phyloP scores from a whole-genome alignment of 1,140 invertebrate genomes.

The Parasteatoda tepidariorum region DNA sequence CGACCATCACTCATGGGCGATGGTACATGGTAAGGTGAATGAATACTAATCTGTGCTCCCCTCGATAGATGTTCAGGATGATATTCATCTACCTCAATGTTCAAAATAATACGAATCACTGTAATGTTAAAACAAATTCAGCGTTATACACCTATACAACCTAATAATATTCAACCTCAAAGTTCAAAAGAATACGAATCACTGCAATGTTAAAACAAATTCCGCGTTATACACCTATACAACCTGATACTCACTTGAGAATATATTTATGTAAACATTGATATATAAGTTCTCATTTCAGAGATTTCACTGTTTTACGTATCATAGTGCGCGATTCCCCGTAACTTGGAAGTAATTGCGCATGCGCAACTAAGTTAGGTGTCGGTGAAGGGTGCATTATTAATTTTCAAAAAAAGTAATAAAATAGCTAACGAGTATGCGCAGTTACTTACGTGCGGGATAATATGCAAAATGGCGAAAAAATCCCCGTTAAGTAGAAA shows the following conservation, averaged over 20 bases:
- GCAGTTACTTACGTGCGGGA: too few relatives aligned
- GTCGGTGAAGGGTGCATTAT: background rate
- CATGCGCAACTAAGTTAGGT: too few relatives aligned
- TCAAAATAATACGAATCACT: constrained; percentile 14
- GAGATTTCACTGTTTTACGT: too few relatives aligned
- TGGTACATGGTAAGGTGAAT: constrained; percentile 38
- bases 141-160: background rate
- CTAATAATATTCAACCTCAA: background rate
- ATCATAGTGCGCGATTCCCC: too few relatives aligned
- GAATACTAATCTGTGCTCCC: constrained; percentile 30
- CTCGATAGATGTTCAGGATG: constrained; percentile 29
- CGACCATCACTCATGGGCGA: constrained; percentile 45
- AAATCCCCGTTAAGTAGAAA: background rate
- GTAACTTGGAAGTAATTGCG: too few relatives aligned
- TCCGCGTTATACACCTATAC: too few relatives aligned
- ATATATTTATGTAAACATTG: too few relatives aligned
- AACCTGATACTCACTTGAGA: too few relatives aligned
- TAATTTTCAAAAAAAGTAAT: background rate
- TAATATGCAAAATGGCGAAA: background rate
- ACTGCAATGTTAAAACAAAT: too few relatives aligned
- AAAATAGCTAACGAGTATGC: too few relatives aligned
- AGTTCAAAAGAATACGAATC: too few relatives aligned
- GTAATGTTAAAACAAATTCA: background rate
- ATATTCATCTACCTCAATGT: constrained; percentile 28
- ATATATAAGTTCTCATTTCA: too few relatives aligned